These are phyloP conservation scores for Romanogobio albipinnatus DNA, from an alignment of 2,113 vertebrate genomes.

Conservation along the genomic window DNA sequence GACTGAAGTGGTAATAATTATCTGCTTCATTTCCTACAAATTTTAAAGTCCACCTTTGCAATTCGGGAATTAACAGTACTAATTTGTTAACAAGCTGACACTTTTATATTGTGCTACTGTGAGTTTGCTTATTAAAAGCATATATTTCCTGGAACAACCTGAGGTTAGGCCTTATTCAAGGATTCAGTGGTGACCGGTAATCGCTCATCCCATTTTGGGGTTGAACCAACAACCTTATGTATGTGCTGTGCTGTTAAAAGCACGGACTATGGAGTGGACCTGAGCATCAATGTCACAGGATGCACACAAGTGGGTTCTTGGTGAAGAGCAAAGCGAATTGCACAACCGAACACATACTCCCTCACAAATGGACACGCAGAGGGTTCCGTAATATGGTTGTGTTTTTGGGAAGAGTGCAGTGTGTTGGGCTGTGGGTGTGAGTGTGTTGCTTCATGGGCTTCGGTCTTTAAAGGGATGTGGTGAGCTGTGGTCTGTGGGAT, in stretches of 20 bases:
- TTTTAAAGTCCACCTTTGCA: neutral
- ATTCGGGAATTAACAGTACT: neutral
- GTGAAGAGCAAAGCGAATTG: neutral
- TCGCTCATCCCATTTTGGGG: neutral
- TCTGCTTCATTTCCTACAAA: neutral
- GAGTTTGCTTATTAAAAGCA: neutral
- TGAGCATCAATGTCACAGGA: neutral
- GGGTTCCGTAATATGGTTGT: neutral
- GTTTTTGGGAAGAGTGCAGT: constrained; percentile 25
- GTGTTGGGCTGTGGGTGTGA: constrained; percentile 27
- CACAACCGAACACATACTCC: neutral
- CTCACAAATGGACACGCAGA: neutral
- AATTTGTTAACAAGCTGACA: neutral
- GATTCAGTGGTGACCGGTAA: neutral
- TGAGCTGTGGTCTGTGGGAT: constrained; percentile 56
- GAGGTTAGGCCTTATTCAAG: neutral
- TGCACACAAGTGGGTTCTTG: neutral
- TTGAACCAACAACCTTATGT: neutral
- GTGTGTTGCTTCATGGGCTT: constrained; percentile 46
- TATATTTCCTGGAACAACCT: neutral
- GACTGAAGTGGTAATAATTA: neutral
- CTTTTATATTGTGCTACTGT: neutral
- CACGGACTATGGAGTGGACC: neutral
- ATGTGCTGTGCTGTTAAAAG: neutral
- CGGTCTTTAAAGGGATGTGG: constrained; percentile 49